Conservation (phyloP, 2,113 vertebrate species). For the Murina feae region DNA sequence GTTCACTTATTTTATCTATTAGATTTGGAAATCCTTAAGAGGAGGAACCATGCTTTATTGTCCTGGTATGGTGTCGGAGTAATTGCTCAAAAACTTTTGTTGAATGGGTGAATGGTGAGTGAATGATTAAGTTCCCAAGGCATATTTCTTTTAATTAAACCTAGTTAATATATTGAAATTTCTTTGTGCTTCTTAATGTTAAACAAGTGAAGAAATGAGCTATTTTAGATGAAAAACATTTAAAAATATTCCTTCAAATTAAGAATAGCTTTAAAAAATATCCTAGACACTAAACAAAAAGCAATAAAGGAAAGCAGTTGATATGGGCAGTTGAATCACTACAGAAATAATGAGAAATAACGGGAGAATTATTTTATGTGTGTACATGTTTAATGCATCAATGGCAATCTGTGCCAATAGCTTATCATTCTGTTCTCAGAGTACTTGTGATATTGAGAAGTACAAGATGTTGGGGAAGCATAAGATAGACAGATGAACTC, state of each 20-base stretch:
- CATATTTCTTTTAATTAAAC: conserved; percentile 42
- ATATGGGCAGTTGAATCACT: conserved; percentile 64
- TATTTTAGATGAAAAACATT: conserved; percentile 59
- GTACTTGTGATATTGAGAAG: neutral
- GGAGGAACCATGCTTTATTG: conserved; percentile 17
- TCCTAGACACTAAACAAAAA: conserved; percentile 71
- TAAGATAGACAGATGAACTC: conserved; percentile 3
- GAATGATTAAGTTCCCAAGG: neutral
- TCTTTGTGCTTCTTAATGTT: conserved; percentile 48
- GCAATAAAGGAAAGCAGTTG: conserved; percentile 77
- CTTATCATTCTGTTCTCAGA: conserved; percentile 21
- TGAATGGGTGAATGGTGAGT: conserved; percentile 19
- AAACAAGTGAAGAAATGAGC: conserved; percentile 24
- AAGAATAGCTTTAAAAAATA: conserved; percentile 51
- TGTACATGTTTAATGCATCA: conserved; percentile 65
- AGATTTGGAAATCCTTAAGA: neutral
- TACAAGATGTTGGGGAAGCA: neutral
- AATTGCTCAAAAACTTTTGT: neutral
- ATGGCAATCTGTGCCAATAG: conserved; percentile 27
- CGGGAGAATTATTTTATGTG: conserved; percentile 66
- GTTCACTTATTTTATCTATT: neutral
- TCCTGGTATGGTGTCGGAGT: neutral
- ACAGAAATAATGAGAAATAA: conserved; percentile 67
- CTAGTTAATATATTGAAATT: conserved; percentile 41
- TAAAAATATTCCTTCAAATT: conserved; percentile 54